A percentile compares a stretch with the other conserved stretches of the same genome.
Evolutionary conservation across 2,113 vertebrate species (phyloP).

Genomic region (Mirounga angustirostris): DNA sequence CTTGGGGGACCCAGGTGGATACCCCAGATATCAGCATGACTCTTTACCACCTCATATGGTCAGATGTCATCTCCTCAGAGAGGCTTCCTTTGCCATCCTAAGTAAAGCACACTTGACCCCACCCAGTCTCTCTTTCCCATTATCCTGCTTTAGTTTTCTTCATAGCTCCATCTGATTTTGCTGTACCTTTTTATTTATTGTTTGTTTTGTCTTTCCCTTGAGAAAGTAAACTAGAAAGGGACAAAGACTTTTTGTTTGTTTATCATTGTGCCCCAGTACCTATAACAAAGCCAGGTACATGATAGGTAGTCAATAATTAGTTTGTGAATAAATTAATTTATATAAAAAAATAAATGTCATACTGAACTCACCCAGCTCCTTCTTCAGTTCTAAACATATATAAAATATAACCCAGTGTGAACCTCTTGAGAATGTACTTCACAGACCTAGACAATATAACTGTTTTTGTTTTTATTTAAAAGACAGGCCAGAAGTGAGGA

Average conservation of each 20-base stretch:
- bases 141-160: background rate
- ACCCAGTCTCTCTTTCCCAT: background rate
- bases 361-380: background rate
- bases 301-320: background rate
- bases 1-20: background rate
- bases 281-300: background rate
- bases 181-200: background rate
- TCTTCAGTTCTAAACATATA: slow-evolving; percentile 24
- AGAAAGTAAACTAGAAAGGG: background rate
- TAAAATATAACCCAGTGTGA: background rate
- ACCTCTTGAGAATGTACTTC: background rate
- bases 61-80: background rate
- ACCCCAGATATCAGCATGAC: background rate
- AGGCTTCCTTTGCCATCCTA: background rate
- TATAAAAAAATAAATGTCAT: background rate
- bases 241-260: background rate
- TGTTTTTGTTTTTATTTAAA: background rate
- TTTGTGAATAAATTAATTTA: background rate
- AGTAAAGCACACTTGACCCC: background rate
- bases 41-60: background rate
- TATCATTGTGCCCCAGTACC: background rate
- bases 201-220: slow-evolving; percentile 13
- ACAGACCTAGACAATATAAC: background rate
- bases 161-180: background rate
- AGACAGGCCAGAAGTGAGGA: background rate